Percentiles rank a stretch among this genome's conserved stretches.
Conservation (phyloP, 2,888 invertebrate genomes). For the Drosophila gaucha region DNA sequence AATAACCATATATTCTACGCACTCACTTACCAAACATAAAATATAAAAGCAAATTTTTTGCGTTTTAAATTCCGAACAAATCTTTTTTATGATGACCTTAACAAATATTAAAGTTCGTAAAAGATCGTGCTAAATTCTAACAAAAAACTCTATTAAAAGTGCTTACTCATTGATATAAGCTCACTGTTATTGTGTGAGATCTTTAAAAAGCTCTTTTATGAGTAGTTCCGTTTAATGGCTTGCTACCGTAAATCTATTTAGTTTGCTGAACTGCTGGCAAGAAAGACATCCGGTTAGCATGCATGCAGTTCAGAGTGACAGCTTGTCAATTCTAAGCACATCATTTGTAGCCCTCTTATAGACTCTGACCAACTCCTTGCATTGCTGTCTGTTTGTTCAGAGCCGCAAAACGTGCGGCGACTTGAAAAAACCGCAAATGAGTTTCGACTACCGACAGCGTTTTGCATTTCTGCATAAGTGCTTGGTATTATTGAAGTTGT, state of each 20-base stretch:
- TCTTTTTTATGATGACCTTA: neutral
- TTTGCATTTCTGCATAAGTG: conserved; percentile 69
- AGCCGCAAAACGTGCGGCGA: conserved; percentile 75
- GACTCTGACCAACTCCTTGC: conserved; percentile 49
- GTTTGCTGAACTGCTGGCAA: conserved; percentile 22
- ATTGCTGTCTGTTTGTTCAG: conserved; percentile 52
- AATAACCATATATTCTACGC: no score
- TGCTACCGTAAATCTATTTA: conserved; percentile 31
- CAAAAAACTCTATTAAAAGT: neutral
- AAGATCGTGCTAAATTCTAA: neutral
- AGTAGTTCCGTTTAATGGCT: conserved; percentile 37
- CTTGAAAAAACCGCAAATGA: conserved; percentile 76
- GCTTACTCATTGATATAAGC: neutral
- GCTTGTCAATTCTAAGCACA: conserved; percentile 79
- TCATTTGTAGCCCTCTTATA: conserved; percentile 47
- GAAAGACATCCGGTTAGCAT: conserved; percentile 70
- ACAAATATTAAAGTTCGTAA: neutral
- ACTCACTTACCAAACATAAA: no score
- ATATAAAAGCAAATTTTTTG: neutral
- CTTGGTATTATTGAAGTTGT: conserved; percentile 34
- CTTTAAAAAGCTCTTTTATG: neutral
- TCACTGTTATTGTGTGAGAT: neutral
- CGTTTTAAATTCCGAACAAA: neutral
- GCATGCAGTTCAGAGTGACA: conserved; percentile 53
- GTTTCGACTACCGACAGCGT: conserved; percentile 60